Base-by-base conservation (phyloP, 2,888 invertebrate species). In the Dasypogon diadema region DNA sequence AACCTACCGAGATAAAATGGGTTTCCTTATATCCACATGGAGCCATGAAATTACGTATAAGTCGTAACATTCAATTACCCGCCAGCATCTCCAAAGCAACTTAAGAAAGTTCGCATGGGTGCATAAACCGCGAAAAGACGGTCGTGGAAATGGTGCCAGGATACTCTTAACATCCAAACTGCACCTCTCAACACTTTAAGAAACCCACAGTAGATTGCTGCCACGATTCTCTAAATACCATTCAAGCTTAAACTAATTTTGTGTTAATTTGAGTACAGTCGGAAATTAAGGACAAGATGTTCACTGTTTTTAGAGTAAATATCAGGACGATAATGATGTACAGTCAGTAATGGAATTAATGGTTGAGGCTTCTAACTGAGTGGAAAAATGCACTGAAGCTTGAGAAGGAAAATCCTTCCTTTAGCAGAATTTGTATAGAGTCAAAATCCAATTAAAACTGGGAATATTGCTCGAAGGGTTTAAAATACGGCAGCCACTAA, bases 41-140 rank as follows among this genome's bases (percentile, higher is more conserved):
- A 65, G 46, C 46, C 65, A 46, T 37, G 26, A 46, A 65, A 65
- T 65, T 65, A n/a, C n/a, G n/a, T n/a, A n/a, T n/a, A 65, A 65
- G 65, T 46, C 48, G 65, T 65, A 22, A 65, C 65, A 65, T 48
- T 65, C 65, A 21, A 65, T 65, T 65, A 65, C 46, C 46, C 65
- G 5, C 65, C 65, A 24, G 24, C 21, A 65, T 22, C 14, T 65
- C 21, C 22, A 3, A 22, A 63, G 22, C 21, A 65, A 65, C 65
- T 65, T 48, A 2, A 14, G 48, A 46, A 65, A 22, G 14, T 21
- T 21, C 18, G 24, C 46, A 48, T 37, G 26, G 37, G 65, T 65
- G 46, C 46, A 65, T 48, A 65, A 65, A 24, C 65, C 22, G 48
- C 65, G 42, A 63, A 63, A 42, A 63, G 18, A 63, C 42, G 30